Conservation (phyloP, 2,797 vertebrate genomes). For the Cercopithecus petaurista region DNA sequence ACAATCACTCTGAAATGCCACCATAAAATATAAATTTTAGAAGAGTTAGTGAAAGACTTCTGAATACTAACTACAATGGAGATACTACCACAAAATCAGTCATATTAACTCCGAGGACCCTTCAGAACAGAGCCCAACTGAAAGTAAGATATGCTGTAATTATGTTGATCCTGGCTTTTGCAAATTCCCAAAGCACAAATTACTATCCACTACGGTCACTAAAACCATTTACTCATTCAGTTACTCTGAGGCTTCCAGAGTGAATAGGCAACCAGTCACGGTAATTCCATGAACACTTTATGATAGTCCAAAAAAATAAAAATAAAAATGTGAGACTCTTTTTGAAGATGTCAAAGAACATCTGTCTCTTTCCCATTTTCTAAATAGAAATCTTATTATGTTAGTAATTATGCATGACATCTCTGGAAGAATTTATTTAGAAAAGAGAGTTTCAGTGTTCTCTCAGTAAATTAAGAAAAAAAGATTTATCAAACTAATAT, state of each 20-base stretch:
- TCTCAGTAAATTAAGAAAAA: not conserved
- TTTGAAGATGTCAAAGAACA: slow-evolving; percentile 16
- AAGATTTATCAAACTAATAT: slow-evolving; percentile 10
- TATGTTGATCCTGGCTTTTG: not conserved
- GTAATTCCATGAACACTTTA: not conserved
- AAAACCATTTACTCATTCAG: not conserved
- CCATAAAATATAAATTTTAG: not conserved
- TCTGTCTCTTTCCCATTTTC: slow-evolving; percentile 8
- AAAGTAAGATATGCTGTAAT: not conserved
- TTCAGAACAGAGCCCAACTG: not conserved
- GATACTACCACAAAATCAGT: not conserved
- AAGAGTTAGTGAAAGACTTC: not conserved
- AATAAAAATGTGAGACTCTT: not conserved
- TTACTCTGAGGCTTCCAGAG: not conserved
- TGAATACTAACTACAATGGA: not conserved
- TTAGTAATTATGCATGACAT: not conserved
- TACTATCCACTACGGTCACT: not conserved
- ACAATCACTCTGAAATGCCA: not conserved
- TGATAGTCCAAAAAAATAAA: not conserved
- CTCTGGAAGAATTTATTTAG: not conserved
- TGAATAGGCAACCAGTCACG: not conserved
- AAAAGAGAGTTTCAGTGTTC: not conserved
- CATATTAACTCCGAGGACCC: not conserved
- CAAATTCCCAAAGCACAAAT: not conserved
- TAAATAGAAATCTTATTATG: not conserved